Percentiles rank a stretch among this genome's conserved stretches.
Conservation (phyloP, 2,888 invertebrate species). For the Macrophya annulata region DNA sequence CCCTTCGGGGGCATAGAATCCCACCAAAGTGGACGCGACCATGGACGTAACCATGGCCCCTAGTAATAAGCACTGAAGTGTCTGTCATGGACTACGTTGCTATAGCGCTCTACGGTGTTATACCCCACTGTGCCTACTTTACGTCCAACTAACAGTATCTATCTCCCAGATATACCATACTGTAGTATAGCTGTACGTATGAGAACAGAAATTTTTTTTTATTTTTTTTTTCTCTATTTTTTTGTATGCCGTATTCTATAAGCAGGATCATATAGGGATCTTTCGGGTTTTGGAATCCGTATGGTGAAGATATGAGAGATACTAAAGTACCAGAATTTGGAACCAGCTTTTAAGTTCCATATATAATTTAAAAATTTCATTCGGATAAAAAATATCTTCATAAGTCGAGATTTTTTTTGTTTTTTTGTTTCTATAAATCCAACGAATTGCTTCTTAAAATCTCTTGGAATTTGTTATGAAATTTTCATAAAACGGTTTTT, state of each 20-base stretch:
- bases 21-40: slow-evolving; percentile 15
- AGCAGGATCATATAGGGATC: neutral
- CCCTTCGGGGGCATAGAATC: slow-evolving; percentile 62
- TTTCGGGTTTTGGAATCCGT: neutral
- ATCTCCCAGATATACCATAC: neutral
- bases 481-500: too few species aligned
- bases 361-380: too few species aligned
- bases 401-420: too few species aligned
- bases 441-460: too few species aligned
- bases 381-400: too few species aligned
- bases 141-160: slow-evolving; percentile 50
- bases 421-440: too few species aligned
- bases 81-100: slow-evolving; percentile 62
- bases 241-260: neutral
- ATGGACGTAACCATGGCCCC: slow-evolving; percentile 49
- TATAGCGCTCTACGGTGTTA: neutral
- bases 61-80: slow-evolving; percentile 57
- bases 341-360: too few species aligned
- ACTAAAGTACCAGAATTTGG: too few species aligned
- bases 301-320: neutral
- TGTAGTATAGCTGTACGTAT: neutral
- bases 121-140: slow-evolving; percentile 29
- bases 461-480: too few species aligned
- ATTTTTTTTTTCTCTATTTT: neutral
- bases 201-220: neutral